These are phyloP conservation scores for Myxocyprinus asiaticus DNA, from an alignment of 2,113 vertebrate species.

Conservation along the genomic window DNA sequence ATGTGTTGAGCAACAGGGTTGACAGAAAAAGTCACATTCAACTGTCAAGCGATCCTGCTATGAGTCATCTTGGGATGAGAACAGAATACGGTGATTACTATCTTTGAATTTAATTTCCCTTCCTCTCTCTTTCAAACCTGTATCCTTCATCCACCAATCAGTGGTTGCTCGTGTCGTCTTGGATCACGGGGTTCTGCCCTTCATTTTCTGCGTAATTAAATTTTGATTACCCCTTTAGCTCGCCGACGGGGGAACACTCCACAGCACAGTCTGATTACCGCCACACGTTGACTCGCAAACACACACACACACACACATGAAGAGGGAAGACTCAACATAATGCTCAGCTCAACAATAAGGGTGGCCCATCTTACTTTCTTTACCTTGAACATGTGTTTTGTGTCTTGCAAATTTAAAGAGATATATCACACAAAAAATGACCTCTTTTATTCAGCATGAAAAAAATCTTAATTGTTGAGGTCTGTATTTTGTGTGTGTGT, in stretches of 20 bases:
- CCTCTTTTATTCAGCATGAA: too few species aligned
- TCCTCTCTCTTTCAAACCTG: background rate
- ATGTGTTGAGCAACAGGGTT: too few species aligned
- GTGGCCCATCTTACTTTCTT: background rate
- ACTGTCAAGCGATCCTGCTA: too few species aligned
- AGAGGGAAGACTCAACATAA: background rate
- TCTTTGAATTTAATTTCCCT: slow-evolving; percentile 3
- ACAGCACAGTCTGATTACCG: slow-evolving; percentile 12
- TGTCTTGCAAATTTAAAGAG: too few species aligned
- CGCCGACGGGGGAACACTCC: slow-evolving; percentile 29
- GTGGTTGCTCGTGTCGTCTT: slow-evolving; percentile 18
- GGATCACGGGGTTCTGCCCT: slow-evolving; percentile 43
- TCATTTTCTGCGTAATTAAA: slow-evolving; percentile 57
- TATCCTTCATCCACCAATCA: slow-evolving; percentile 50
- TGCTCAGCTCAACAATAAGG: too few species aligned
- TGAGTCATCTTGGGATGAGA: background rate
- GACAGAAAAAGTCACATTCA: too few species aligned
- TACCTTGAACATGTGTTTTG: slow-evolving; percentile 15
- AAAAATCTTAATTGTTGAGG: too few species aligned
- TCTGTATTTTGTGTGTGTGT: too few species aligned
- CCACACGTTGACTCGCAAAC: background rate
- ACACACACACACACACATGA: background rate
- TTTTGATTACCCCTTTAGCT: slow-evolving; percentile 53
- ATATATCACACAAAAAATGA: too few species aligned
- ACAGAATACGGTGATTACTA: background rate